Evolutionary conservation across 2,888 invertebrate genomes (phyloP).

Genomic region (Cryptosula pallasiana): DNA sequence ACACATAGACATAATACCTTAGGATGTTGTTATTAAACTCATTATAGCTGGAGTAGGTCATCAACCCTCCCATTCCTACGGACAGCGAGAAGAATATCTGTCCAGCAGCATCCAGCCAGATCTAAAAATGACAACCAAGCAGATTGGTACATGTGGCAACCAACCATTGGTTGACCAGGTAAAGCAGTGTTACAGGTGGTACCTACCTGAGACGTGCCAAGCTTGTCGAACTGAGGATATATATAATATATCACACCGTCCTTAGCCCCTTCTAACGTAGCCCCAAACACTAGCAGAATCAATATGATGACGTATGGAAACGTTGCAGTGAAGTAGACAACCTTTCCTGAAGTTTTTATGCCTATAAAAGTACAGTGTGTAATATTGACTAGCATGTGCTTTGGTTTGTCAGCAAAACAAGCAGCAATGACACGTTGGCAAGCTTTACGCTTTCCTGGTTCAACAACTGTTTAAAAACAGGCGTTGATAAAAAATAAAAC

Average conservation of each 20-base stretch:
- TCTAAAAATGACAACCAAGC: too few species aligned
- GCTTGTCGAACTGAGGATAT: background rate
- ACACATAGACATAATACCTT: slow-evolving; percentile 36
- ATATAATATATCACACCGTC: slow-evolving; percentile 12
- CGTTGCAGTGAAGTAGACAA: slow-evolving; percentile 33
- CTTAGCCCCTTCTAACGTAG: slow-evolving; percentile 10
- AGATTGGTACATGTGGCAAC: too few species aligned
- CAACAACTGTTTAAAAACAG: too few species aligned
- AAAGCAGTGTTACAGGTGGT: too few species aligned
- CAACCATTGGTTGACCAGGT: too few species aligned
- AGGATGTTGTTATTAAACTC: slow-evolving; percentile 61
- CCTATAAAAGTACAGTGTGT: background rate
- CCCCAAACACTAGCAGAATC: slow-evolving; percentile 7
- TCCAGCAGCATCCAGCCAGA: slow-evolving; percentile 78
- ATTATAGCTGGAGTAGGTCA: slow-evolving; percentile 66
- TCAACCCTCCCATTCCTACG: slow-evolving; percentile 71
- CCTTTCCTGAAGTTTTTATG: slow-evolving; percentile 24
- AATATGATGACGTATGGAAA: slow-evolving; percentile 36
- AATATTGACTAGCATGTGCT: too few species aligned
- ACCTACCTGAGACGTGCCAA: background rate
- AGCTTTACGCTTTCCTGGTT: too few species aligned
- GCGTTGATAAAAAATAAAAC: too few species aligned
- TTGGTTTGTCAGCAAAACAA: too few species aligned
- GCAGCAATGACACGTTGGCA: too few species aligned
- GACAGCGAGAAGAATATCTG: slow-evolving; percentile 80